Conservation (phyloP, 2,113 vertebrate genomes). For the Paraplagusia blochii region DNA sequence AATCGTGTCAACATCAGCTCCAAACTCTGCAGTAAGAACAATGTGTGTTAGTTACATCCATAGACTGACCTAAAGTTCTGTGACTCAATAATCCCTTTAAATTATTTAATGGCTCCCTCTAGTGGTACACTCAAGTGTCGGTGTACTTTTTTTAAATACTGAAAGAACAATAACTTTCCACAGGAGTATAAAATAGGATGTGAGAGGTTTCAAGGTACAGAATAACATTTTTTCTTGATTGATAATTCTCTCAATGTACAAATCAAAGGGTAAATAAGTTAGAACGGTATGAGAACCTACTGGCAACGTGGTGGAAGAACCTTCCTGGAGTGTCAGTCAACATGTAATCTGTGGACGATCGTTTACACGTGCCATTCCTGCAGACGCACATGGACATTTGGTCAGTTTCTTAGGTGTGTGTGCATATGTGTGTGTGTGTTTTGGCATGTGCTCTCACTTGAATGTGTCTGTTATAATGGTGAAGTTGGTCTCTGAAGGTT, state of each 20-base stretch:
- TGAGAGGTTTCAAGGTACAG: too few relatives aligned
- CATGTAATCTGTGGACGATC: conserved; percentile 45
- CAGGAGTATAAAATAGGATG: too few relatives aligned
- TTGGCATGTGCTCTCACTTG: conserved; percentile 53
- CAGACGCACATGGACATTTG: conserved; percentile 3
- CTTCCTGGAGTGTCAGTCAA: conserved; percentile 64
- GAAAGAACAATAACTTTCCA: too few relatives aligned
- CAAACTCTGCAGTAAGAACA: conserved; percentile 69
- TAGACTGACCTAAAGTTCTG: background rate
- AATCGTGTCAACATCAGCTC: conserved; percentile 70
- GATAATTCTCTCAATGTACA: background rate
- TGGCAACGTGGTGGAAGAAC: conserved; percentile 61
- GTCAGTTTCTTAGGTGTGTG: background rate
- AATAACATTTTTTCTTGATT: too few relatives aligned
- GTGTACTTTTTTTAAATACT: too few relatives aligned
- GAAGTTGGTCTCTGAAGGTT: conserved; percentile 42
- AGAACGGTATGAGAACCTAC: conserved; percentile 48
- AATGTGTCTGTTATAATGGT: conserved; percentile 31
- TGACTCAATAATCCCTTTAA: background rate
- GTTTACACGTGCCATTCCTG: conserved; percentile 53
- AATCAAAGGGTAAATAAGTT: background rate
- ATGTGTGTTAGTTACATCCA: background rate
- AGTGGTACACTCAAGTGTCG: too few relatives aligned
- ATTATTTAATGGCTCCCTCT: too few relatives aligned
- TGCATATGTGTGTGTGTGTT: background rate